Evolutionary conservation across 2,888 invertebrate genomes (phyloP), one percentile per base, ranked within the genome.

Genomic region (Electrophaes corylata): DNA sequence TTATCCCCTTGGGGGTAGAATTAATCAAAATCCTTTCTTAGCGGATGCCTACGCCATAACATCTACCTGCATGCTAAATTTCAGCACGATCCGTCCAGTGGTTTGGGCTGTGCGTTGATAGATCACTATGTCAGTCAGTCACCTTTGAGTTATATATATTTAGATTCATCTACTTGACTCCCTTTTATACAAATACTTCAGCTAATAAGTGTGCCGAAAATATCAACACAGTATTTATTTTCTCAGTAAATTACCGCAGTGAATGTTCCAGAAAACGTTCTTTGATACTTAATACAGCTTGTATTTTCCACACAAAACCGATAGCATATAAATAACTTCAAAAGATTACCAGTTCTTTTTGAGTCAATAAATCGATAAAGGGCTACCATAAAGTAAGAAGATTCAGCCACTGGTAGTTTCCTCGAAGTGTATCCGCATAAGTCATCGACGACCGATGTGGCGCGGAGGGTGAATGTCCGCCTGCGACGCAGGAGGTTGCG

Each of bases 361-460:
- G 35, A 54, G 58, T 35, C 57, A 55, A 65, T 66, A 65, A 59
- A 66, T 65, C 62, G 37, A 40, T 52, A 40, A 49, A 55, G 62
- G 58, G 57, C 49, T 56, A 57, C 63, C 54, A 72, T 67, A 68
- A 71, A 71, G 60, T 55, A 67, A 64, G 45, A 57, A 59, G 60
- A 68, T 66, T 70, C 60, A 65, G 57, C 56, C 62, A 66, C 63
- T 64, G 62, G 64, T 62, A 71, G 68, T 75, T 72, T 69, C 57
- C 69, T 64, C 75, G 72, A 73, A 75, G 72, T 71, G 73, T 73
- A 74, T 70, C 67, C 72, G 62, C 69, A 76, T 76, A 77, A 78
- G 69, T 76, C 72, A 78, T 75, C n/a, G n/a, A n/a, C n/a, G n/a
- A n/a, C n/a, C n/a, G n/a, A n/a, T n/a, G n/a, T n/a, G n/a, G n/a